These are phyloP conservation scores for Oxyruncus cristatus DNA, from an alignment of 2,113 vertebrate genomes.

Conservation along the genomic window DNA sequence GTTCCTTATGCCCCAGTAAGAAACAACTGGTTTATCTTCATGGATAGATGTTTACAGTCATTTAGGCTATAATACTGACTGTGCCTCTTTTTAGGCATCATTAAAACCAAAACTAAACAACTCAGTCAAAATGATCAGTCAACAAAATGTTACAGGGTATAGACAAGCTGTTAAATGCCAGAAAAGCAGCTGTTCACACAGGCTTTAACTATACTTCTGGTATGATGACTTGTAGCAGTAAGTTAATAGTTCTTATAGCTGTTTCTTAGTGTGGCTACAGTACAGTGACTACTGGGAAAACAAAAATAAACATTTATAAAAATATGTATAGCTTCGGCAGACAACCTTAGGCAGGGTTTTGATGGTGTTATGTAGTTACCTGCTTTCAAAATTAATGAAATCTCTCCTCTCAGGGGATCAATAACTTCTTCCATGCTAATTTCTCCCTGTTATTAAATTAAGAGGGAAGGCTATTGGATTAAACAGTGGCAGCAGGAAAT, in stretches of 20 bases:
- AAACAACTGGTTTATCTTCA: background rate
- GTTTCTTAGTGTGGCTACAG: background rate
- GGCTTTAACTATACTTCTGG: background rate
- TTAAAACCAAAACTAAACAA: background rate
- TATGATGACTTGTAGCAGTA: background rate
- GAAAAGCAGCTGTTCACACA: background rate
- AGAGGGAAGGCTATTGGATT: background rate
- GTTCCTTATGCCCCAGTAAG: background rate
- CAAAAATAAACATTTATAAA: background rate
- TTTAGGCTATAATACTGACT: background rate
- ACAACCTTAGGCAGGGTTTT: background rate
- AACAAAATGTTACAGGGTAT: background rate
- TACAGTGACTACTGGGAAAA: background rate
- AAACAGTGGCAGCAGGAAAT: background rate
- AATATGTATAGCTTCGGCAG: background rate
- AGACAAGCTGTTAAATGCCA: background rate
- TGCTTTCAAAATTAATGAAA: background rate
- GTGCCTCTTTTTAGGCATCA: background rate
- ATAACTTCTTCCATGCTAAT: background rate
- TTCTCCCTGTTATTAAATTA: background rate
- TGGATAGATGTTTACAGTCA: background rate
- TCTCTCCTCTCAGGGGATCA: background rate
- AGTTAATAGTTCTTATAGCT: background rate
- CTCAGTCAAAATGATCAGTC: background rate
- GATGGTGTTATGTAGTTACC: background rate